Evolutionary conservation across 2,113 vertebrate species (phyloP).

Genomic region (Hystrix cristata): DNA sequence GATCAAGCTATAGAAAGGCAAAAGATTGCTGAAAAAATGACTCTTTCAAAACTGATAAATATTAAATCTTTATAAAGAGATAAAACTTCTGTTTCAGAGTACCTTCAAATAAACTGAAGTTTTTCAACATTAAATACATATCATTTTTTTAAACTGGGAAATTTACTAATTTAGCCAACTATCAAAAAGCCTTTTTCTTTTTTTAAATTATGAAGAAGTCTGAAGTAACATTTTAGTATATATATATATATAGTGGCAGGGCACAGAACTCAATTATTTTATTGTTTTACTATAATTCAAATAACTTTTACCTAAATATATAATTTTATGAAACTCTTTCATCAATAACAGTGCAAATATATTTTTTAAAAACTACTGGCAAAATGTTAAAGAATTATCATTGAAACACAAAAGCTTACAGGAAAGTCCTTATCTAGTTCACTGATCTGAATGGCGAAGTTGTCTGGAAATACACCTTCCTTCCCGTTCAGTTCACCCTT

Average conservation of each 20-base stretch:
- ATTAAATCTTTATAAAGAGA: not conserved
- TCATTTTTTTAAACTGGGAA: not conserved
- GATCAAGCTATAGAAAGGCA: not conserved
- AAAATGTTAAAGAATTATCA: constrained; percentile 35
- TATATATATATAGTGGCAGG: not conserved
- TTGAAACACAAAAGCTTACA: constrained; percentile 86
- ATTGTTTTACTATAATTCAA: constrained; percentile 40
- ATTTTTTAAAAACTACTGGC: not conserved
- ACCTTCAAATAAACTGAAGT: not conserved
- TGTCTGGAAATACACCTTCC: constrained; percentile 97
- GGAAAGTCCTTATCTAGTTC: constrained; percentile 95
- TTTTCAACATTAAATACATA: constrained; percentile 49
- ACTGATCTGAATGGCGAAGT: constrained; percentile 91
- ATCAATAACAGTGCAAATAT: constrained; percentile 33
- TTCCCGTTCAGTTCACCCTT: constrained; percentile 93
- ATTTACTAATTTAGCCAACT: not conserved
- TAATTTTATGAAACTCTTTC: not conserved
- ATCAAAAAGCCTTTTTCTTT: not conserved
- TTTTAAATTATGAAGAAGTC: not conserved
- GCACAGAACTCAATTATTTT: not conserved
- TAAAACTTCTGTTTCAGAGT: not conserved
- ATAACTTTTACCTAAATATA: constrained; percentile 4
- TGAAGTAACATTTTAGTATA: not conserved
- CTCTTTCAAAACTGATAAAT: not conserved
- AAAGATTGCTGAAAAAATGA: not conserved